Base-by-base conservation (phyloP, 2,797 vertebrate genomes). In the Pristis pectinata region DNA sequence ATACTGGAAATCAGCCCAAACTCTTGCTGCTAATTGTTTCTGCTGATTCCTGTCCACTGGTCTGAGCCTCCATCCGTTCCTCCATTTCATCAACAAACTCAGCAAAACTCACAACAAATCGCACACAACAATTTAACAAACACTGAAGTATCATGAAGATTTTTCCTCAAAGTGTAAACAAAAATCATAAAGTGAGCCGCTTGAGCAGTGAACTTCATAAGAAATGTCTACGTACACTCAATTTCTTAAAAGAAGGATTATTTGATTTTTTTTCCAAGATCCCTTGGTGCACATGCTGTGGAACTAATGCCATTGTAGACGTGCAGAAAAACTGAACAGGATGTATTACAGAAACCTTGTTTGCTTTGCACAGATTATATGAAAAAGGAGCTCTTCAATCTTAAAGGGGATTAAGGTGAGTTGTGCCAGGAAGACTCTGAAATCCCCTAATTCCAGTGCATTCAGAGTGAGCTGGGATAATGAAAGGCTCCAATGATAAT, bases 401-500 rank as follows among this genome's bases (percentile, higher is more conserved):
- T 92, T 53, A 30, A 67, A 93, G 64, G 41, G 92, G 67, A 70
- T 74, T 74, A 93, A 93, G 92, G 92, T 93, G 92, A 93, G 67
- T 1, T 49, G 37, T 93, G 92, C 64, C 92, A 74, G 70, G 92
- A 93, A 67, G 70, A 67, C 41, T 44, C 13, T 72, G 24, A 74
- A 93, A 93, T 93, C 44, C 41, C 92, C 92, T 74, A 93, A 93
- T 93, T 49, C 41, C 92, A 70, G 70, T 93, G 91, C 22, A 44
- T 93, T 93, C 91, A 93, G 91, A 93, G 17, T 19, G 67, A 93
- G 91, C 64, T n/a, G 41, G 67, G 92, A 93, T 93, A 93, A 93
- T 93, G 91, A 93, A 93, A 93, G 64, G 24, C 91, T 93, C 67
- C 10, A n/a, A 34, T 49, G 41, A 74, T 49, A 93, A 91, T 64